A percentile compares a stretch with the other conserved stretches of the same genome.
These are phyloP conservation scores for Erythrocercus mccallii DNA, from an alignment of 2,113 vertebrate species.

Conservation along the genomic window DNA sequence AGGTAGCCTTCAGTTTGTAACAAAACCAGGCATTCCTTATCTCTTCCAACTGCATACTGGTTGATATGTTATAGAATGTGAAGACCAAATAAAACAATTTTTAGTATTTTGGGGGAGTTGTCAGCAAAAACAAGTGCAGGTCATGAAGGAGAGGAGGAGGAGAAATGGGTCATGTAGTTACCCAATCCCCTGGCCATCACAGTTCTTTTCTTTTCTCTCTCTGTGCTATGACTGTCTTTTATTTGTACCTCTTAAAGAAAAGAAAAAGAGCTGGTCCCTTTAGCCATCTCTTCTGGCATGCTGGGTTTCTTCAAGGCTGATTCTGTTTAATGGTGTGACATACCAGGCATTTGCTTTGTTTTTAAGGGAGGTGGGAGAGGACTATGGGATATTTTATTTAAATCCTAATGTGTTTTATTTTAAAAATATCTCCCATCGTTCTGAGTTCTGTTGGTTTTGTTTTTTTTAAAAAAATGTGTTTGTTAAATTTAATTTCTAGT, in stretches of 20 bases:
- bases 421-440: background rate
- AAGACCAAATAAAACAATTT: background rate
- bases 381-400: background rate
- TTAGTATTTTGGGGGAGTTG: background rate
- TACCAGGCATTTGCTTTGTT: constrained; percentile 3
- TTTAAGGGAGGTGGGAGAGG: constrained; percentile 24
- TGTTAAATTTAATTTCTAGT: constrained; percentile 65
- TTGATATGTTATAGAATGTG: background rate
- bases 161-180: background rate
- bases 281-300: constrained; percentile 73
- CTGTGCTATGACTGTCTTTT: constrained; percentile 22
- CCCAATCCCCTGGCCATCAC: background rate
- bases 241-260: constrained; percentile 7
- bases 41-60: background rate
- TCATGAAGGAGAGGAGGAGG: background rate
- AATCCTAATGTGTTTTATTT: constrained; percentile 25
- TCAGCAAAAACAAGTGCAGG: background rate
- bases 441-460: constrained; percentile 56
- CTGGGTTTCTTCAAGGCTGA: constrained; percentile 46
- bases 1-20: background rate
- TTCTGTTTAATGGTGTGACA: background rate
- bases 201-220: background rate
- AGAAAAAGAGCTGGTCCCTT: constrained; percentile 80
- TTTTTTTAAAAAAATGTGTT: background rate
- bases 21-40: background rate